Evolutionary conservation across 2,888 invertebrate genomes (phyloP).

Genomic region (Ashinkailepas kermadecensis): DNA sequence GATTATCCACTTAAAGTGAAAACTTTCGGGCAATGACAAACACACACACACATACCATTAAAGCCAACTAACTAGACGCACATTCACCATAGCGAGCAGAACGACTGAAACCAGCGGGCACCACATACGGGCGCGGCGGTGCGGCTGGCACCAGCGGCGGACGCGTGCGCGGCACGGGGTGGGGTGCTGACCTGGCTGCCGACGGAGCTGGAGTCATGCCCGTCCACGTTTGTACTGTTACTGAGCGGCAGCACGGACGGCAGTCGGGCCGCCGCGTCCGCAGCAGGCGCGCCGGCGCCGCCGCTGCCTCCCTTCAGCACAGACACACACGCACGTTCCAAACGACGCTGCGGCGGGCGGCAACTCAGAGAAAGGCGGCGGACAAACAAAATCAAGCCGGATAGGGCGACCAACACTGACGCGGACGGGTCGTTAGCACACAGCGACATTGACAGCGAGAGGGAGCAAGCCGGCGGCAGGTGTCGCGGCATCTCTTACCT

Average conservation of each 20-base stretch:
- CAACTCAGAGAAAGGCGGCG: background rate
- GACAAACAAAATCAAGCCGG: background rate
- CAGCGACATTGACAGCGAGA: background rate
- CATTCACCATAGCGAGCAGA: background rate
- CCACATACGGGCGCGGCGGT: no score
- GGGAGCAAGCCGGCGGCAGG: background rate
- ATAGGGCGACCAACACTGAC: background rate
- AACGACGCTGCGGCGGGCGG: background rate
- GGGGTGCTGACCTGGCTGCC: background rate
- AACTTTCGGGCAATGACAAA: no score
- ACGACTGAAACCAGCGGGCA: no score
- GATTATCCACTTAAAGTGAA: no score
- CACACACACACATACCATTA: background rate
- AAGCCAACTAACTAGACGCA: background rate
- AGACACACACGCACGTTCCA: background rate
- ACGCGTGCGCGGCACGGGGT: no score
- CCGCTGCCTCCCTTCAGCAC: background rate
- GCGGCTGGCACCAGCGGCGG: no score
- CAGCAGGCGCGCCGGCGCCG: background rate
- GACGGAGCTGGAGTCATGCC: background rate
- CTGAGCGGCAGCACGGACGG: background rate
- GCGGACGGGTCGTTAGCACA: background rate
- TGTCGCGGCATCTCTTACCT: background rate
- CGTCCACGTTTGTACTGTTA: background rate
- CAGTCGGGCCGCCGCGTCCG: background rate